Base-by-base conservation (phyloP, 2,888 invertebrate genomes). In the Eumacrocentrus americanus region DNA sequence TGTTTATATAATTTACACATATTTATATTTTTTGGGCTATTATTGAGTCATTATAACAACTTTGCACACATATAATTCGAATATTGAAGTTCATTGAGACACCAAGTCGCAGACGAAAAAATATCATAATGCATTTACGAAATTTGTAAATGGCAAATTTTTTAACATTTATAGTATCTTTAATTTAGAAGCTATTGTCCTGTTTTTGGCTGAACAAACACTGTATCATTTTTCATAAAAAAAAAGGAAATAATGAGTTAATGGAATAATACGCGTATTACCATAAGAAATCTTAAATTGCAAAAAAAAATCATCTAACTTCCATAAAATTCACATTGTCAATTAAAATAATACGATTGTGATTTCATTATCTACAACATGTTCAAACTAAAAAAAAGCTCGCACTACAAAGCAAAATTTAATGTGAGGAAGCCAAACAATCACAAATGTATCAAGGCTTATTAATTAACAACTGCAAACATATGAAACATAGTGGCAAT, bases 1-100 rank as follows among this genome's bases (percentile, higher is more conserved):
- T 37, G 14, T 25, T 12, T 9, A 6, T 40, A 12, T 23, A 52
- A 52, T 52, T 11, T 38, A 52, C 37, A 35, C 52, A 35, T 52
- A 38, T 14, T n/a, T 12, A 7, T 38, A 38, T 38, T 29, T 29
- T 29, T 6, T 6, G 4, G 29, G 9, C 9, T 29, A 29, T 6
- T 29, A 29, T 29, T 29, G 29, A 29, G 20, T 52, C 6, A n/a
- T 22, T 12, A 20, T 52, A 40, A 52, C 25, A 23, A 52, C 40
- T 29, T 29, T 29, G 4, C 29, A 29, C 9, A 29, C 29, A 29
- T 4, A 29, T 29, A 29, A 29, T 29, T 29, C 9, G 29, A 4
- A 29, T n/a, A n/a, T n/a, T 9, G 29, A 29, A 29, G 9, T 29
- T 6, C 29, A 9, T 29, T 29, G 29, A 29, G n/a, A n/a, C n/a